phyloP scores from a whole-genome alignment of 92 coral and sea anemone genomes.

The Bergia puertoricense region DNA sequence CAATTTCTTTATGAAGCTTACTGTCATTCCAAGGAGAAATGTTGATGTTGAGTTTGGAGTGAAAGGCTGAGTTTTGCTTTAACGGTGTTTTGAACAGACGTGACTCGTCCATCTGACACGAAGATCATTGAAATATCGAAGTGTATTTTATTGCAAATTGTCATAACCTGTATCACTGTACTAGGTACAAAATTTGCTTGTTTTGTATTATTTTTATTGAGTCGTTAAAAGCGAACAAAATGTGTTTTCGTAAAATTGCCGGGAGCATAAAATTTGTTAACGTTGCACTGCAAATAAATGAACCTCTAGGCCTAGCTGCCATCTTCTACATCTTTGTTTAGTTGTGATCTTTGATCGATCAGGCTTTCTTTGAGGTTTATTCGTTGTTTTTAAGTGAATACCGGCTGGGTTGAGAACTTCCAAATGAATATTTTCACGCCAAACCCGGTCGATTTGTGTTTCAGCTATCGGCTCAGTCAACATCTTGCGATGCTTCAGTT shows the following conservation, averaged over 20 bases:
- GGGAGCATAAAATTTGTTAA: conserved; percentile 20
- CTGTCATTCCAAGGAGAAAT: not conserved
- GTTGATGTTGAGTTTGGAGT: not conserved
- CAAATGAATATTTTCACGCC: not conserved
- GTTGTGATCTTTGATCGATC: conserved; percentile 38
- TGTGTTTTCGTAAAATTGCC: conserved; percentile 24
- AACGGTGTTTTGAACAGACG: conserved; percentile 4
- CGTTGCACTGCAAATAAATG: not conserved
- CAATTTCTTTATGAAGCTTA: not conserved
- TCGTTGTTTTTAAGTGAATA: not conserved
- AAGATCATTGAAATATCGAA: conserved; percentile 18
- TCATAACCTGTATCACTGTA: not conserved
- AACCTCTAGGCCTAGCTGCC: not conserved
- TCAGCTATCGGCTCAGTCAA: not conserved
- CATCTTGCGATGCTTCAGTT: not conserved
- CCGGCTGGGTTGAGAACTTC: not conserved
- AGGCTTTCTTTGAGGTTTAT: not conserved
- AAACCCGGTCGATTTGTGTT: conserved; percentile 8
- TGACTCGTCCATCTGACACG: conserved; percentile 37
- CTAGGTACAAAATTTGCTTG: conserved; percentile 3
- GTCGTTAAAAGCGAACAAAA: not conserved
- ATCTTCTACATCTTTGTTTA: not conserved
- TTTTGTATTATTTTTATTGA: conserved; percentile 18
- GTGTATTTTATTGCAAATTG: not conserved
- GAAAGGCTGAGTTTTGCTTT: not conserved